Conservation (phyloP, 2,113 vertebrate species). For the Trinectes maculatus region DNA sequence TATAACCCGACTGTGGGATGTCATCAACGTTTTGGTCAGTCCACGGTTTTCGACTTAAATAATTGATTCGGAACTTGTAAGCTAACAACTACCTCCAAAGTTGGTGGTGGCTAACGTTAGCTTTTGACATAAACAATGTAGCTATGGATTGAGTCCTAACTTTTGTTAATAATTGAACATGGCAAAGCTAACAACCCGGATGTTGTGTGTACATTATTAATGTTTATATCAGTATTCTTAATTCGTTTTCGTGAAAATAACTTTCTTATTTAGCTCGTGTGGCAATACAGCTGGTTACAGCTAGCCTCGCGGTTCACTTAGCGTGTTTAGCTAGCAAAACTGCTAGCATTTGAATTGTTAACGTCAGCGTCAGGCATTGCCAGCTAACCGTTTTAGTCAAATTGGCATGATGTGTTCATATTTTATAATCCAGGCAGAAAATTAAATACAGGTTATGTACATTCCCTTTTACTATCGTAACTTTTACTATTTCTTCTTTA, state of each 20-base stretch:
- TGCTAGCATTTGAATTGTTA: not conserved
- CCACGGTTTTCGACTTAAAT: not conserved
- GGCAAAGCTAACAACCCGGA: no score
- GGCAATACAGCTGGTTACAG: not conserved
- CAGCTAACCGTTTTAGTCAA: not conserved
- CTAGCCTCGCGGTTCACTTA: not conserved
- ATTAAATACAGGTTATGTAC: no score
- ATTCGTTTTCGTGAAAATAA: no score
- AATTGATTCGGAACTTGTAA: not conserved
- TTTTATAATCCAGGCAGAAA: no score
- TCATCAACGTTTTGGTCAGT: not conserved
- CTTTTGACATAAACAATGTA: conserved; percentile 18
- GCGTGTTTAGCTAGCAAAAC: conserved; percentile 14
- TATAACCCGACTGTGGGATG: not conserved
- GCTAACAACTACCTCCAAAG: conserved; percentile 28
- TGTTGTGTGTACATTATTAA: no score
- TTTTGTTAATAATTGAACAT: not conserved
- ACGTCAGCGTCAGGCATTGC: not conserved
- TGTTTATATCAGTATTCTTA: no score
- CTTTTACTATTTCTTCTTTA: not conserved
- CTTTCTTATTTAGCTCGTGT: not conserved
- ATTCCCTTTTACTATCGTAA: not conserved
- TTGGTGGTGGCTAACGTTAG: conserved; percentile 51
- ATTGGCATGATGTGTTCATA: no score
- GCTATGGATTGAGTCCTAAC: not conserved